Conservation (phyloP, 2,113 vertebrate genomes). For the Oreotrochilus melanogaster region DNA sequence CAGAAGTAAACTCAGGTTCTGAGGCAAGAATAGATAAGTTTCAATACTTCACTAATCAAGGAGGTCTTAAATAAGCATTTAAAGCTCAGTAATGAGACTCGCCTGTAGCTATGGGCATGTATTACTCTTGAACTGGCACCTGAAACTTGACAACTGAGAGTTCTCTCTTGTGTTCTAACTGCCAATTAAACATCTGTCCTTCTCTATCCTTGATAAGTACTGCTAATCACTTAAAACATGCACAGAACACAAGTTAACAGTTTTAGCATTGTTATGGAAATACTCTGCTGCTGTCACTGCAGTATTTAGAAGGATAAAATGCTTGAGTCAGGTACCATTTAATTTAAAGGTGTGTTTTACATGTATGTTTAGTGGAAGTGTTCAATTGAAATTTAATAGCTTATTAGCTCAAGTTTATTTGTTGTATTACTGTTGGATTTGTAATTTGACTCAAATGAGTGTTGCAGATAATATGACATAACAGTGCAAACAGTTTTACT, state of each 20-base stretch:
- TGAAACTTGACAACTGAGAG: conserved; percentile 30
- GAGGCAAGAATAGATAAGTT: background rate
- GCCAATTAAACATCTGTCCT: conserved; percentile 53
- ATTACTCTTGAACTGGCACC: conserved; percentile 30
- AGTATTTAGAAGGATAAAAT: background rate
- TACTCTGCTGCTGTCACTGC: background rate
- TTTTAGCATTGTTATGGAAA: background rate
- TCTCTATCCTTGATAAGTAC: background rate
- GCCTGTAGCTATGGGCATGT: background rate
- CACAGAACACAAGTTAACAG: background rate
- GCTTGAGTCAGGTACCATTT: background rate
- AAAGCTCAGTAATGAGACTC: background rate
- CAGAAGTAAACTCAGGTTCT: background rate
- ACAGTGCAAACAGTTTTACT: background rate
- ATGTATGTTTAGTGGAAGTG: background rate
- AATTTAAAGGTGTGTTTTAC: background rate
- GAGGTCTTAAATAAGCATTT: background rate
- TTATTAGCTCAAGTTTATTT: conserved; percentile 9
- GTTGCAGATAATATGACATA: background rate
- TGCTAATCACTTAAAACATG: background rate
- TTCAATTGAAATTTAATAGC: background rate
- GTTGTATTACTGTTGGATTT: background rate
- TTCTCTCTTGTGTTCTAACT: background rate
- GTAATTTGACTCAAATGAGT: background rate
- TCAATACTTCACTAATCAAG: background rate